Conservation (phyloP, 2,113 vertebrate species). For the Brachypodius melanocephalos region DNA sequence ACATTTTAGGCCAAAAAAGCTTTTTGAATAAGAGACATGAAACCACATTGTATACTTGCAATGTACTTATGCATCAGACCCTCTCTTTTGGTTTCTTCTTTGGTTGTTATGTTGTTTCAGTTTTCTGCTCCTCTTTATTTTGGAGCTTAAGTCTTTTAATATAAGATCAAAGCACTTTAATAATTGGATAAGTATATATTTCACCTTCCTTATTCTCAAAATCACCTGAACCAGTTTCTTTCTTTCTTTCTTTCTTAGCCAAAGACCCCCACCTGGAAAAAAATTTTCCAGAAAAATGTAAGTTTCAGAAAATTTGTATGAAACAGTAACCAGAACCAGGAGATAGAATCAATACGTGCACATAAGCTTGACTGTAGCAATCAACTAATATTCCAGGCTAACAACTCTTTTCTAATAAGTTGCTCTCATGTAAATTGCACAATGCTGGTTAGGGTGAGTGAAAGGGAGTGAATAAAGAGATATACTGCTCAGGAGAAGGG, state of each 20-base stretch:
- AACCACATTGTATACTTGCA: slow-evolving; percentile 55
- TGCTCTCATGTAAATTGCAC: background rate
- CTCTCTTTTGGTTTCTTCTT: slow-evolving; percentile 54
- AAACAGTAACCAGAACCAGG: slow-evolving; percentile 54
- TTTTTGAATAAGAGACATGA: slow-evolving; percentile 25
- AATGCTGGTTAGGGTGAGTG: background rate
- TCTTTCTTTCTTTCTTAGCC: slow-evolving; percentile 70
- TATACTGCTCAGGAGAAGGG: background rate
- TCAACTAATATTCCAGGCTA: slow-evolving; percentile 27
- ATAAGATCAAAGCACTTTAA: slow-evolving; percentile 64
- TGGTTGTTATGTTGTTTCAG: slow-evolving; percentile 56
- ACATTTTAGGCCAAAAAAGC: slow-evolving; percentile 23
- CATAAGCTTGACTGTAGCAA: slow-evolving; percentile 1
- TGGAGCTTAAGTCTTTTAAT: slow-evolving; percentile 62
- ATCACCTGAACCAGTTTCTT: slow-evolving; percentile 64
- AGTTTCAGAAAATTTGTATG: slow-evolving; percentile 67
- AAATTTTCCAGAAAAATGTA: slow-evolving; percentile 71
- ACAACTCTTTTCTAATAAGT: background rate
- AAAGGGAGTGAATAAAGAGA: background rate
- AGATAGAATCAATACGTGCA: slow-evolving; percentile 12
- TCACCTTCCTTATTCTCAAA: slow-evolving; percentile 68
- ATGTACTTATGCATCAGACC: slow-evolving; percentile 58
- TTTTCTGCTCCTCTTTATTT: slow-evolving; percentile 60
- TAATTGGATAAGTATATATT: slow-evolving; percentile 69
- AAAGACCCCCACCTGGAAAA: slow-evolving; percentile 70